A percentile compares a stretch with the other conserved stretches of the same genome.
These are phyloP conservation scores for Iguana delicatissima DNA, from an alignment of 2,797 vertebrate genomes.

Conservation along the genomic window DNA sequence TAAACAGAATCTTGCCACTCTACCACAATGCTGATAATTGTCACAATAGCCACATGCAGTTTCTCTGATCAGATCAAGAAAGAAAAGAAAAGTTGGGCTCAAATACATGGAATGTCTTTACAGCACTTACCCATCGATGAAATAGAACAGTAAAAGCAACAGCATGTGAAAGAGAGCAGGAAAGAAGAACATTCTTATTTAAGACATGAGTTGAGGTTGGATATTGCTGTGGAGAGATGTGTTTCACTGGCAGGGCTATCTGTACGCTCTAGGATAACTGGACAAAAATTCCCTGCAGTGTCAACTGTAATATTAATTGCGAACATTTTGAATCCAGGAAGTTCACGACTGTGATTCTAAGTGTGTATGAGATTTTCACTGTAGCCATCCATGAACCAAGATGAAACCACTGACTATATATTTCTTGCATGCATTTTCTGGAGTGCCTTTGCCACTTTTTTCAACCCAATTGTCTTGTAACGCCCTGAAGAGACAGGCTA, in stretches of 20 bases:
- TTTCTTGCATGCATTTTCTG: not conserved
- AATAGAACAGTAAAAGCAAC: not conserved
- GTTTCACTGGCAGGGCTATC: not conserved
- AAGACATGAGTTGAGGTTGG: too few species aligned
- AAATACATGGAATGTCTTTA: fast-evolving
- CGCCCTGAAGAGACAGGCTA: not conserved
- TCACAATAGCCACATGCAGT: not conserved
- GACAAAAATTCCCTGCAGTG: not conserved
- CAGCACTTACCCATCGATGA: not conserved
- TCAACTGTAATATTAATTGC: not conserved
- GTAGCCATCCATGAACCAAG: not conserved
- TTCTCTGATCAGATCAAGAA: not conserved
- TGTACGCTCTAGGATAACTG: fast-evolving
- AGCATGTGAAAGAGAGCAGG: not conserved
- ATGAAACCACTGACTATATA: not conserved
- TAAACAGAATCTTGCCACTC: not conserved
- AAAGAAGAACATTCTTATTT: not conserved
- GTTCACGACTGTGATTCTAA: not conserved
- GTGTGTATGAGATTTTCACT: not conserved
- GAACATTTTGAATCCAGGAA: not conserved
- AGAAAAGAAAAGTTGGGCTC: not conserved
- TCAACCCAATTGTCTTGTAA: not conserved
- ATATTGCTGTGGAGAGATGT: not conserved
- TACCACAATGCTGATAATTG: not conserved
- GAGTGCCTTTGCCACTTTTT: not conserved